phyloP scores from a whole-genome alignment of 37 sponge, comb jelly and placozoan genomes.

The Spongilla lacustris region DNA sequence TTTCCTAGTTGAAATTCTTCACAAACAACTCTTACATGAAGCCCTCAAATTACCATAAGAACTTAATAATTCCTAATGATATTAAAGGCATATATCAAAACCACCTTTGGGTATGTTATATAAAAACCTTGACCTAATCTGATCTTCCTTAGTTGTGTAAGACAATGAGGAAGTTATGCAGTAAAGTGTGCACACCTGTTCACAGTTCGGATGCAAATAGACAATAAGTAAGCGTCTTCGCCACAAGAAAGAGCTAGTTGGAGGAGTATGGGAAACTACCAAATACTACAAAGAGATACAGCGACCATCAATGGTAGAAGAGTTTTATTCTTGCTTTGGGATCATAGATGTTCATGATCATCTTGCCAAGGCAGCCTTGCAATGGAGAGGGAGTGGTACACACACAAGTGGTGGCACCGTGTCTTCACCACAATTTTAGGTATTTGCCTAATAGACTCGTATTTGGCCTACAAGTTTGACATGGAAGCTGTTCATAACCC shows the following conservation, averaged over 20 bases:
- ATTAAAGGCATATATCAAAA: too few relatives aligned
- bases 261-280: not conserved
- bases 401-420: slow-evolving; percentile 1
- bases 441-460: not conserved
- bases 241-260: slow-evolving; percentile 7
- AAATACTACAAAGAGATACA: not conserved
- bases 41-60: too few relatives aligned
- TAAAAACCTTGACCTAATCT: too few relatives aligned
- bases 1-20: too few relatives aligned
- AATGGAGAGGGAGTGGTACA: not conserved
- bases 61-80: too few relatives aligned
- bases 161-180: too few relatives aligned
- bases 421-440: not conserved
- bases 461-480: not conserved
- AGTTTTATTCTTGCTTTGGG: slow-evolving; percentile 1
- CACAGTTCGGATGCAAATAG: too few relatives aligned
- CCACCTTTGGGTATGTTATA: too few relatives aligned
- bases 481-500: not conserved
- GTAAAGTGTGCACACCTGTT: too few relatives aligned
- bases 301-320: not conserved
- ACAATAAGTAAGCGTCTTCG: not conserved
- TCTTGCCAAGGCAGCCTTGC: not conserved
- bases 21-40: too few relatives aligned
- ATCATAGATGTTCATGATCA: slow-evolving; percentile 1
- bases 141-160: too few relatives aligned